A percentile compares a stretch with the other conserved stretches of the same genome.
Conservation (phyloP, 2,113 vertebrate genomes). For the Natator depressus region DNA sequence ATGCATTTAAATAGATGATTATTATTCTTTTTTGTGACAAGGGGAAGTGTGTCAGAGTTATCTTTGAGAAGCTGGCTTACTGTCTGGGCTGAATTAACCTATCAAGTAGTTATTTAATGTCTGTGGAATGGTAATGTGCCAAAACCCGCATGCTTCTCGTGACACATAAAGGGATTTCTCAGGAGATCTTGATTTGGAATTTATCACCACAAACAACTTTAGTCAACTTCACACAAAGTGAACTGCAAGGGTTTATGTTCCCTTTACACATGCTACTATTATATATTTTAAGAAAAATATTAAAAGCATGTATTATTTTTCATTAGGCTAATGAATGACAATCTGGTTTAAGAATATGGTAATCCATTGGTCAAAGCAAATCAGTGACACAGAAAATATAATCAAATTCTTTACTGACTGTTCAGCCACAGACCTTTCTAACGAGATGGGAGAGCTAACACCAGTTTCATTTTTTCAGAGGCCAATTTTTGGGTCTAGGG, state of each 20-base stretch:
- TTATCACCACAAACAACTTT: background rate
- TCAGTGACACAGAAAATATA: background rate
- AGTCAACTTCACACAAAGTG: background rate
- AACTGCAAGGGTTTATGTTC: background rate
- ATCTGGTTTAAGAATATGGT: background rate
- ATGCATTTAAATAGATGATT: slow-evolving; percentile 41
- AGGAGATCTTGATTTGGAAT: background rate
- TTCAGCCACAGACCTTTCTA: background rate
- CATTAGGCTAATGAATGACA: background rate
- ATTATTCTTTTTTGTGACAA: slow-evolving; percentile 39
- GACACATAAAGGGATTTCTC: background rate
- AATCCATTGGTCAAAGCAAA: background rate
- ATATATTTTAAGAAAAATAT: background rate
- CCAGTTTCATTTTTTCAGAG: background rate
- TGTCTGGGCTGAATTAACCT: slow-evolving; percentile 40
- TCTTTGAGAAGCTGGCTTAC: background rate
- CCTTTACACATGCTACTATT: background rate
- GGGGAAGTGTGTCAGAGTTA: slow-evolving; percentile 36
- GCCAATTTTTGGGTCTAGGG: background rate
- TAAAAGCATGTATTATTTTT: background rate
- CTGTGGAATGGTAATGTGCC: background rate
- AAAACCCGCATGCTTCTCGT: background rate
- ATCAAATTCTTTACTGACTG: background rate
- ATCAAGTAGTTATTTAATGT: slow-evolving; percentile 22
- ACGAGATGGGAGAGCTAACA: background rate